Conservation (phyloP, 2,888 invertebrate species). For the Leucoma salicis region DNA sequence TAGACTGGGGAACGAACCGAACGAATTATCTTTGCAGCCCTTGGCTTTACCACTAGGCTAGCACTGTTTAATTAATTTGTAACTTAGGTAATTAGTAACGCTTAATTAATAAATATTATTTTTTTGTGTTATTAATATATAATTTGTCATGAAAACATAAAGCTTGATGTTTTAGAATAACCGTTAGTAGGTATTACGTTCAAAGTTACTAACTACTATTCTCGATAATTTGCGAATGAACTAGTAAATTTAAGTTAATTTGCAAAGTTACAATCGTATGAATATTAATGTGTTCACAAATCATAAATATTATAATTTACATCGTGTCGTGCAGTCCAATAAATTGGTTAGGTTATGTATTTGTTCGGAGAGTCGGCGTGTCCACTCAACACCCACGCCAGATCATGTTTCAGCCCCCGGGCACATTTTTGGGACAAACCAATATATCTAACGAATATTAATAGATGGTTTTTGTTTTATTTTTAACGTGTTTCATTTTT, state of each 20-base stretch:
- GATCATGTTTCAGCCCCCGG: slow-evolving; percentile 75
- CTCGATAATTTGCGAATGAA: no score
- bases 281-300: slow-evolving; percentile 48
- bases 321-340: slow-evolving; percentile 45
- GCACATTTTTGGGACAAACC: slow-evolving; percentile 80
- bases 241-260: slow-evolving; percentile 13
- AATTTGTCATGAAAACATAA: no score
- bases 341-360: slow-evolving; percentile 40
- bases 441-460: slow-evolving; percentile 82
- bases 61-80: no score
- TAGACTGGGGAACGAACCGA: no score
- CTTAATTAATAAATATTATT: no score
- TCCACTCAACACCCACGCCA: slow-evolving; percentile 73
- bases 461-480: slow-evolving; percentile 70
- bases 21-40: no score
- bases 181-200: no score
- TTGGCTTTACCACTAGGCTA: no score
- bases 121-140: no score
- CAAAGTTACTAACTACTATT: no score
- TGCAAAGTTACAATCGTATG: slow-evolving; percentile 22
- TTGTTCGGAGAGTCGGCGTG: slow-evolving; percentile 35
- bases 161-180: no score
- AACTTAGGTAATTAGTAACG: no score
- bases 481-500: slow-evolving; percentile 59
- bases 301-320: slow-evolving; percentile 60